Base-by-base conservation (phyloP, 1,140 invertebrate species). In the Drosophila auraria region DNA sequence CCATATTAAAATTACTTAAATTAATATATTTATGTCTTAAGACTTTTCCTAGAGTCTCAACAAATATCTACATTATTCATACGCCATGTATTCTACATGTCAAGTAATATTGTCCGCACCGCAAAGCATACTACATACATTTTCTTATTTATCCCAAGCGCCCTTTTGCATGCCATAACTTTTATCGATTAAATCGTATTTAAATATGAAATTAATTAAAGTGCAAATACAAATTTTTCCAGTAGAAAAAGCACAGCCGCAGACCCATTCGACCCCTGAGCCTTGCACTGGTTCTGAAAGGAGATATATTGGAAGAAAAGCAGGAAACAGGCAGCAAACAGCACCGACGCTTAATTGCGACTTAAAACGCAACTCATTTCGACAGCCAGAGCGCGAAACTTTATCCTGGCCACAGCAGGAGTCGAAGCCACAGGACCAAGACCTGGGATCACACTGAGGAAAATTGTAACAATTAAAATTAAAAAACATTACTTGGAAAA, bases 301-400 rank as follows among this genome's bases (percentile, higher is more conserved):
- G 38, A 30, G 15, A 33, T 45, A 56, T 44, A 44, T 30, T 66
- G 23, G 12, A 8, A 42, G 69, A 73, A 38, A 15, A 42, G 40
- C 30, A n/a, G 57, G 17, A 36, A 59, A 65, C 60, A 51, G 42
- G 45, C 61, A 57, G 64, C 74, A 71, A 71, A 64, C 68, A 74
- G 61, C 78, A 50, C 53, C 51, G 62, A 72, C 65, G 61, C 60
- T 84, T 89, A 89, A 89, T 89, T 89, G 81, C 74, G 80, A 84
- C 84, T 84, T 89, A 79, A 90, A 90, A 90, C 63, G 81, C 73
- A 89, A 84, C 81, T 79, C 86, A 72, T 82, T 90, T 81, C 65
- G 75, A 78, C 65, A 57, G 64, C 42, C 64, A 47, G 36, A n/a
- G 57, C 30, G 65, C 53, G 47, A 79, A 79, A 79, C 60, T 79